Percentiles rank a stretch among this genome's conserved stretches.
These are phyloP conservation scores for Drosophila tsacasi DNA, from an alignment of 1,140 invertebrate genomes.

Conservation along the genomic window DNA sequence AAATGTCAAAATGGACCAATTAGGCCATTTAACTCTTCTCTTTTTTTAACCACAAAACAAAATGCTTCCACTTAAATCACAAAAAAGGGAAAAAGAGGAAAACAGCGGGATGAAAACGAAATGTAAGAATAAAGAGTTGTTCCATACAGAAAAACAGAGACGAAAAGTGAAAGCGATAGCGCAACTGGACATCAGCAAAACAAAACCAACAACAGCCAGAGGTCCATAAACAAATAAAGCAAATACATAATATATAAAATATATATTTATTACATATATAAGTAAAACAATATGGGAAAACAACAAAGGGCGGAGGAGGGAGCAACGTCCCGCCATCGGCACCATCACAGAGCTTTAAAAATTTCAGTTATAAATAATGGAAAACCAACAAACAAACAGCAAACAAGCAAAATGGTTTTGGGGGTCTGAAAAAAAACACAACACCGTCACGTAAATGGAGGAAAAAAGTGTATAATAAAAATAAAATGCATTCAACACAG, in stretches of 20 bases:
- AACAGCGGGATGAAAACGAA: constrained; percentile 2
- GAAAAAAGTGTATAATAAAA: constrained; percentile 3
- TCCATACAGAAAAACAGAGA: not conserved
- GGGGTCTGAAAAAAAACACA: constrained; percentile 6
- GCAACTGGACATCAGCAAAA: constrained; percentile 21
- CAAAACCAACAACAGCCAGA: constrained; percentile 19
- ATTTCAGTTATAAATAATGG: constrained; percentile 49
- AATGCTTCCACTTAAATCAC: constrained; percentile 6
- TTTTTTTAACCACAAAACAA: not conserved
- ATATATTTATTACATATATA: constrained; percentile 7
- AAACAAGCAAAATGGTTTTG: constrained; percentile 28
- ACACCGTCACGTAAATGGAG: constrained; percentile 9
- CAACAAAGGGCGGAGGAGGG: constrained; percentile 11
- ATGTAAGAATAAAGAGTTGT: not conserved
- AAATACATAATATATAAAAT: not conserved
- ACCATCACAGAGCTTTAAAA: constrained; percentile 18
- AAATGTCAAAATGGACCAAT: constrained; percentile 11
- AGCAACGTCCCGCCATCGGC: constrained; percentile 9
- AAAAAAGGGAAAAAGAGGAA: not conserved
- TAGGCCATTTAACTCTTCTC: not conserved
- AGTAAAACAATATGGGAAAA: constrained; percentile 7
- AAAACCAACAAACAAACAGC: constrained; percentile 48
- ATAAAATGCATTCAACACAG: constrained; percentile 12
- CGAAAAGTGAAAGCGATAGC: constrained; percentile 29
- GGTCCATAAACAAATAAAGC: constrained; percentile 16